These are phyloP conservation scores for Falco novaeseelandiae DNA, from an alignment of 2,797 vertebrate genomes.

Conservation along the genomic window DNA sequence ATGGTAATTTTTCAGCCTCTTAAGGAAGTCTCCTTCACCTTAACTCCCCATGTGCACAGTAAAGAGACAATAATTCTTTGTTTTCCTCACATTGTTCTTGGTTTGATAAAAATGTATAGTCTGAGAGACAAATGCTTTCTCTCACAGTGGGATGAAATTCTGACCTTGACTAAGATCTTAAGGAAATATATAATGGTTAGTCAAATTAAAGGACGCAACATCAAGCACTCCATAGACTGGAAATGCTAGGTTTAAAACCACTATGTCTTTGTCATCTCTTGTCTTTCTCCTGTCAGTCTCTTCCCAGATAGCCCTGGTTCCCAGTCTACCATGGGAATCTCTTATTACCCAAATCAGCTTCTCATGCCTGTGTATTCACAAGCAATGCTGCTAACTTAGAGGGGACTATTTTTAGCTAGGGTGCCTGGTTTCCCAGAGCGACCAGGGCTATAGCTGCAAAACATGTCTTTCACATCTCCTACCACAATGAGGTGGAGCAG, in stretches of 20 bases:
- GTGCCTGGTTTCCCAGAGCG: constrained; percentile 22
- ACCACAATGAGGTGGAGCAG: background rate
- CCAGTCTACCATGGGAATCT: background rate
- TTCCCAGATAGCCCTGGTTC: background rate
- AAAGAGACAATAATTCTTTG: background rate
- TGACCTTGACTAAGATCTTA: background rate
- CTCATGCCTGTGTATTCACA: background rate
- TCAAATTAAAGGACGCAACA: background rate
- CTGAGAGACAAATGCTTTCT: background rate
- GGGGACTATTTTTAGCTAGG: background rate
- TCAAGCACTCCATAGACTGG: background rate
- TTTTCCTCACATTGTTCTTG: background rate
- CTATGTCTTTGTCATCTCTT: background rate
- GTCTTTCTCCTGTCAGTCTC: background rate
- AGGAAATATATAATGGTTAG: background rate
- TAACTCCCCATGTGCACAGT: background rate
- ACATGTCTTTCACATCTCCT: background rate
- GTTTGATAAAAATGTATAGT: background rate
- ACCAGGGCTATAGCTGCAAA: background rate
- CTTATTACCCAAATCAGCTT: background rate
- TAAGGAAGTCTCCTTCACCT: background rate
- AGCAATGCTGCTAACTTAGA: background rate
- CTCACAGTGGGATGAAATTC: background rate
- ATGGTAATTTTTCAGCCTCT: background rate
- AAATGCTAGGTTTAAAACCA: background rate